Base-by-base conservation (phyloP, 2,797 vertebrate species). In the Podarcis lilfordi region DNA sequence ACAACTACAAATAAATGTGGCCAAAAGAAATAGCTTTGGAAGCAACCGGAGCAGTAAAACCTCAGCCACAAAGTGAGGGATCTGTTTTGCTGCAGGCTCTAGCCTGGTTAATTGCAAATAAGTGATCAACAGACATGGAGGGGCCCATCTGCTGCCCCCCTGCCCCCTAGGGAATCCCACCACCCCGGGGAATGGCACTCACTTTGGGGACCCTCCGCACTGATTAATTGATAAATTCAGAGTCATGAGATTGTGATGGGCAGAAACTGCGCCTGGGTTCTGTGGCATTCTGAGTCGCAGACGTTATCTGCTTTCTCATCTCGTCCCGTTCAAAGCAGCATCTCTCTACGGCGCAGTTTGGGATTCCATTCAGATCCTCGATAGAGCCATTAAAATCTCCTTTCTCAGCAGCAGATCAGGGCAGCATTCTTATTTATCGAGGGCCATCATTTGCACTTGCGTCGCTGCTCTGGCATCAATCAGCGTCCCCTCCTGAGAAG, bases 361-460 rank as follows among this genome's bases (percentile, higher is more conserved):
- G 66, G 7, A 37, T 75, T 84, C 66, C 25, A n/a, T 11, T 45
- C 45, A 45, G 43, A 50, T 40, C 40, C 76, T 55, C 66, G 75
- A 25, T 66, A 37, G 40, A 37, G 82, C 76, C 32, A 55, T 87
- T 75, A 80, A 50, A 68, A 21, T 68, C 29, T 37, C 66, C 7
- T 32, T 68, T 55, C 68, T 90, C 19, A 19, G 43, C 15, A 6
- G 32, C 76, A 8, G 74, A 40, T 68, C 3, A 17, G 35, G 75
- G 82, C 69, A 84, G 84, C 76, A 74, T 68, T 75, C 2, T 32
- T 83, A 35, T 90, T 88, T 89, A 76, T 84, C 75, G 35, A 32
- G 76, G 21, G 64, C 2, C 35, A 0, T 59, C 10, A 8, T 2
- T 5, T 4, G 19, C 0, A 3, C 0, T 0, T 0, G 1, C 71